These are phyloP conservation scores for Parascotia fuliginaria DNA, from an alignment of 2,888 invertebrate species.

Conservation along the genomic window DNA sequence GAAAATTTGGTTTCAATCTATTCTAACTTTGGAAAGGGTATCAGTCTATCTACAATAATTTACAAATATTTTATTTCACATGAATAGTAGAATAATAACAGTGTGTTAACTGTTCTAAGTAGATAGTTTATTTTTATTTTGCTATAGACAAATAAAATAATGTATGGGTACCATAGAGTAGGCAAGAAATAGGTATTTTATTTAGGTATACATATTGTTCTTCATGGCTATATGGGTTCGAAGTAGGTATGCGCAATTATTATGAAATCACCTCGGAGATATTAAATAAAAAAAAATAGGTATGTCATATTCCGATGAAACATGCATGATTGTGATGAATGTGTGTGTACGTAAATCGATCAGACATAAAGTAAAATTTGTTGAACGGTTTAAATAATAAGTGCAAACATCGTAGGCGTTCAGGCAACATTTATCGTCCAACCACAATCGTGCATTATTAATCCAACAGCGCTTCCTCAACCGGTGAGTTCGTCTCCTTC, in stretches of 20 bases:
- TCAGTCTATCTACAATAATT: conserved; percentile 16
- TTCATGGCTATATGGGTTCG: conserved; percentile 5
- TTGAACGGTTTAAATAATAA: conserved; percentile 50
- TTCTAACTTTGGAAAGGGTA: conserved; percentile 33
- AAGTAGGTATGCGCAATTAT: neutral
- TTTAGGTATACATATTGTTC: conserved; percentile 4
- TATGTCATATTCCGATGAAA: conserved; percentile 54
- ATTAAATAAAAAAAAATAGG: conserved; percentile 30
- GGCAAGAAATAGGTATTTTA: neutral
- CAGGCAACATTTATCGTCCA: conserved; percentile 78
- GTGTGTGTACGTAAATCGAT: conserved; percentile 54
- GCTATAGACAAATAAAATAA: conserved; percentile 3
- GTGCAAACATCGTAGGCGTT: conserved; percentile 72
- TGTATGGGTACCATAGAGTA: neutral
- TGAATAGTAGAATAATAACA: neutral
- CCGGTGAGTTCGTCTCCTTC: conserved; percentile 32
- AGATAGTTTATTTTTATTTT: no score
- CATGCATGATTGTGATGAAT: conserved; percentile 71
- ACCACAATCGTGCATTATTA: conserved; percentile 70
- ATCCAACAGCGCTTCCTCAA: conserved; percentile 35
- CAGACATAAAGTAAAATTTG: conserved; percentile 45
- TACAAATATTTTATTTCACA: neutral
- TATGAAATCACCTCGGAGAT: conserved; percentile 5
- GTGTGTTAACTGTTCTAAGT: no score
- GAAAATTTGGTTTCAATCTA: conserved; percentile 28